Evolutionary conservation across 1,140 invertebrate genomes (phyloP).

Genomic region (Drosophila cardini): DNA sequence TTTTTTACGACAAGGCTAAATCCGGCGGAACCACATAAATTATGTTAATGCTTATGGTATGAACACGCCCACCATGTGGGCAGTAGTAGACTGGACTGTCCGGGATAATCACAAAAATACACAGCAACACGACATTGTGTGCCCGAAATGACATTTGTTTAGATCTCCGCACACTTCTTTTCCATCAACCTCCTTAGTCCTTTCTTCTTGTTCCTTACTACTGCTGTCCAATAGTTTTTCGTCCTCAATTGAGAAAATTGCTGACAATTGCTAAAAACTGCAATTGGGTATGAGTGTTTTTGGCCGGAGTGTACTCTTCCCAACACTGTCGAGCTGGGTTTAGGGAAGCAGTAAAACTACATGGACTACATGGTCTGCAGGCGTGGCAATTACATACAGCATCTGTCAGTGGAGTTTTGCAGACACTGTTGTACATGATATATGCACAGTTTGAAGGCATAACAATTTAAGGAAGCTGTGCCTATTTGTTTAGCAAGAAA

Average conservation of each 20-base stretch:
- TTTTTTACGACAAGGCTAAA: conserved; percentile 82
- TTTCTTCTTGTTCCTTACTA: neutral
- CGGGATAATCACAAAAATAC: conserved; percentile 80
- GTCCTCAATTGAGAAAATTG: conserved; percentile 71
- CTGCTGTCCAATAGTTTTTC: conserved; percentile 64
- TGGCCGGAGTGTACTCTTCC: neutral
- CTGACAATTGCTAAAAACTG: conserved; percentile 79
- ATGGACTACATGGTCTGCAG: neutral
- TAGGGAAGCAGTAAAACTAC: neutral
- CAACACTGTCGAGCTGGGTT: conserved; percentile 30
- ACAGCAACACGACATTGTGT: conserved; percentile 60
- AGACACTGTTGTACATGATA: conserved; percentile 54
- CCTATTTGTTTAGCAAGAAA: conserved; percentile 19
- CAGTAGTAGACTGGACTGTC: conserved; percentile 29
- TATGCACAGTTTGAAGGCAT: conserved; percentile 31
- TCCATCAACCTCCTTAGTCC: neutral
- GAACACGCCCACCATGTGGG: conserved; percentile 76
- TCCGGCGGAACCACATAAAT: conserved; percentile 84
- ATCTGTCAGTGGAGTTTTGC: conserved; percentile 1
- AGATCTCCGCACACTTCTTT: conserved; percentile 38
- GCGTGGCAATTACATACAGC: conserved; percentile 41
- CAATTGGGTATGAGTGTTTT: conserved; percentile 26
- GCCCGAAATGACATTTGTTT: conserved; percentile 71
- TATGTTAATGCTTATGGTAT: conserved; percentile 83
- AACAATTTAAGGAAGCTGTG: conserved; percentile 13